A percentile compares a stretch with the other conserved stretches of the same genome.
These are phyloP conservation scores for Eulithis prunata DNA, from an alignment of 2,888 invertebrate species.

Conservation along the genomic window DNA sequence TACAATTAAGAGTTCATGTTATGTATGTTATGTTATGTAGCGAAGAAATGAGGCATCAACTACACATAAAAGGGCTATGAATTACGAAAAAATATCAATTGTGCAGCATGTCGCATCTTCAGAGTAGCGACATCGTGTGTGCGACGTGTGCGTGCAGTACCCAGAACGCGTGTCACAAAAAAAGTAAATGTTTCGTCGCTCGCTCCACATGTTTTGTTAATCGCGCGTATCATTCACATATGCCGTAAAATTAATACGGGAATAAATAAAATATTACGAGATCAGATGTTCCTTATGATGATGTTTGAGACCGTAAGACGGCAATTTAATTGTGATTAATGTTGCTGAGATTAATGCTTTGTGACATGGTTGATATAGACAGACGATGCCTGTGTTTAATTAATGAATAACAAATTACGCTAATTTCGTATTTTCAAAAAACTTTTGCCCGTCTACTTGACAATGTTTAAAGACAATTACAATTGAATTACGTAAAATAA, in stretches of 20 bases:
- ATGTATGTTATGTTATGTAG: too few relatives aligned
- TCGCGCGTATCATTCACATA: slow-evolving; percentile 43
- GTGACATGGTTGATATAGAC: slow-evolving; percentile 31
- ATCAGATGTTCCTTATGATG: slow-evolving; percentile 21
- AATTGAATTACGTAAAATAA: too few relatives aligned
- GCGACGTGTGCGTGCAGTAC: slow-evolving; percentile 4
- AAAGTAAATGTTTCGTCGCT: slow-evolving; percentile 40
- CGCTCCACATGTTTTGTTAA: slow-evolving; percentile 49
- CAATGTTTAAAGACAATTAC: too few relatives aligned
- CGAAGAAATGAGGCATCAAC: too few relatives aligned
- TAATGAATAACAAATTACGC: too few relatives aligned
- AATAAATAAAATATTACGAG: slow-evolving; percentile 23
- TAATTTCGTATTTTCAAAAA: too few relatives aligned
- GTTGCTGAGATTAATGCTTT: slow-evolving; percentile 41
- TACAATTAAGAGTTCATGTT: too few relatives aligned
- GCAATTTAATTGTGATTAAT: slow-evolving; percentile 43
- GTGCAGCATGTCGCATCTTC: slow-evolving; percentile 3
- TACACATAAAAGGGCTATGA: too few relatives aligned
- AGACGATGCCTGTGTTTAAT: slow-evolving; percentile 26
- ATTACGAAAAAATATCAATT: not conserved
- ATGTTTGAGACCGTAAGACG: slow-evolving; percentile 32
- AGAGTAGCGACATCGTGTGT: slow-evolving; percentile 15
- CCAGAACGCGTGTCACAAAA: slow-evolving; percentile 41
- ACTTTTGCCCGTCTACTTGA: too few relatives aligned
- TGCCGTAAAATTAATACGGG: slow-evolving; percentile 28